Evolutionary conservation across 2,888 invertebrate species (phyloP), one percentile per base, ranked within the genome.

Genomic region (Eupeodes latifasciatus): DNA sequence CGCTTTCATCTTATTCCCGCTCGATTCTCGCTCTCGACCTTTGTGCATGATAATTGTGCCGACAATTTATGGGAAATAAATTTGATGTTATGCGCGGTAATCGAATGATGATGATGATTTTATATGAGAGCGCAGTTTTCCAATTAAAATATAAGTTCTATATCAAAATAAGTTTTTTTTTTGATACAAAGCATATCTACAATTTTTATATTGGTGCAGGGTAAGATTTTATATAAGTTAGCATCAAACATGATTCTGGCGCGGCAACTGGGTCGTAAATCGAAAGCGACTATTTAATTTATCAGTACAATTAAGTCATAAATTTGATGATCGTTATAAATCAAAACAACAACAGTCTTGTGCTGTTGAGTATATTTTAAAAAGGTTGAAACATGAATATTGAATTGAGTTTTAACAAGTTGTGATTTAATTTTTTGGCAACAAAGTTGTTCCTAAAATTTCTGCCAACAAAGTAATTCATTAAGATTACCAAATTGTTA

Each of bases 1-100:
- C 81, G 81, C 72, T 51, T 11, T 62, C 9, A n/a, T 12, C 40
- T 9, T 5, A 40, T 40, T 40, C 40, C 40, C 40, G 40, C 40
- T 9, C 6, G 40, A 27, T 40, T 40, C 40, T 9, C 40, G 57
- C 47, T 59, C 44, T 7, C 12, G n/a, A 36, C 14, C 19, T 49
- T 62, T 71, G 53, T 27, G 55, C 51, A n/a, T 66, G 49, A 53
- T 81, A 66, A 16, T 79, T 72, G 74, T 36, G 44, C 49, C 16
- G 71, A 47, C 51, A 81, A 85, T 72, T 81, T 76, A 85, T 81
- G 71, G 57, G 71, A 81, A 55, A 81, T 81, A 81, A 81, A 77
- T 81, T 77, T 51, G 76, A 71, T 81, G 81, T 77, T 77, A 47
- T 11, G 47, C 47, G 62, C 53, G 11, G 49, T 55, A 80, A 79